These are phyloP conservation scores for Erebia epiphron DNA, from an alignment of 2,888 invertebrate species.

Conservation along the genomic window DNA sequence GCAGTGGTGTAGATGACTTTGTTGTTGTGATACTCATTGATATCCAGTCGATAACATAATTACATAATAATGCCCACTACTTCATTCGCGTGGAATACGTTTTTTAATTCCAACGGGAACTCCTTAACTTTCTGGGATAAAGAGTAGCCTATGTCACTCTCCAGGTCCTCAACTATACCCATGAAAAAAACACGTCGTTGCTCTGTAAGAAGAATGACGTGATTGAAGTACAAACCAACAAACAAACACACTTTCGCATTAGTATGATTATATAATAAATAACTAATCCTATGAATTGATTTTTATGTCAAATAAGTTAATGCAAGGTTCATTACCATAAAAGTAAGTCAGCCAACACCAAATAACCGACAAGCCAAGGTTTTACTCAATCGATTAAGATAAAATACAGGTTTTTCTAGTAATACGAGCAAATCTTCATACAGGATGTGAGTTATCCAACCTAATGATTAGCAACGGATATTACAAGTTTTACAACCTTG, in stretches of 20 bases:
- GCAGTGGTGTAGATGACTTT: constrained; percentile 12
- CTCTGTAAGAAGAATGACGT: too few species aligned
- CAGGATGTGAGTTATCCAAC: constrained; percentile 6
- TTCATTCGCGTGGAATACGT: too few species aligned
- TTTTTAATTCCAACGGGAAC: too few species aligned
- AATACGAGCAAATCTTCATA: neutral
- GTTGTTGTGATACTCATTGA: neutral
- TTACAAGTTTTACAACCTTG: constrained; percentile 14
- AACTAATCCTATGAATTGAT: neutral
- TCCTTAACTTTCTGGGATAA: too few species aligned
- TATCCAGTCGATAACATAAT: neutral
- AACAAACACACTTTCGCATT: too few species aligned
- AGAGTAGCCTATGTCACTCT: too few species aligned
- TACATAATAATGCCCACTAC: too few species aligned
- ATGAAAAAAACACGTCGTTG: too few species aligned
- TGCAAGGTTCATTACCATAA: neutral
- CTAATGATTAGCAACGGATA: constrained; percentile 11
- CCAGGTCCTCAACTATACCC: too few species aligned
- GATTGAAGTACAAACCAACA: too few species aligned
- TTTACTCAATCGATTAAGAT: constrained; percentile 1
- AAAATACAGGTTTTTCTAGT: constrained; percentile 3
- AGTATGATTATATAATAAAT: too few species aligned
- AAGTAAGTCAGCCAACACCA: neutral
- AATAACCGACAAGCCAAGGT: neutral
- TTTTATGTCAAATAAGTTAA: neutral